Conservation (phyloP, 2,113 vertebrate species). For the Antechinus stuartii region DNA sequence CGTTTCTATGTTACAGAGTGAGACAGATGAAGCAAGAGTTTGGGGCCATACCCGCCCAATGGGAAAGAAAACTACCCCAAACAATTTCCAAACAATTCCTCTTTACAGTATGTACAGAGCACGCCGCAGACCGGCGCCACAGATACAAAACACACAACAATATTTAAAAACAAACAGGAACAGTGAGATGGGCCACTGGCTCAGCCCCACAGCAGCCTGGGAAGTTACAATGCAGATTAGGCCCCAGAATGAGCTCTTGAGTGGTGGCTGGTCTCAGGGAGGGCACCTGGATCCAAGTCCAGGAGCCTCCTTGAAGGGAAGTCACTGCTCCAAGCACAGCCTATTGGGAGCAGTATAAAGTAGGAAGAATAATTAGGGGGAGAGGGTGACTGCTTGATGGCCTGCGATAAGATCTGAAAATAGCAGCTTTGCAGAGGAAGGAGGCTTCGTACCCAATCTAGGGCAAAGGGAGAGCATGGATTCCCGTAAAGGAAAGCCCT, state of each 20-base stretch:
- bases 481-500: conserved; percentile 27
- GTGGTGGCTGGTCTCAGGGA: conserved; percentile 40
- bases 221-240: conserved; percentile 47
- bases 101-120: conserved; percentile 98
- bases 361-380: not conserved
- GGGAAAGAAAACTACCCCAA: conserved; percentile 82
- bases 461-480: conserved; percentile 44
- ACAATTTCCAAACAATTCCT: conserved; percentile 93
- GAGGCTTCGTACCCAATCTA: conserved; percentile 32
- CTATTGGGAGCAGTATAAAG: not conserved
- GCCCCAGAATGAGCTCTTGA: conserved; percentile 32
- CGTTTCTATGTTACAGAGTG: conserved; percentile 63
- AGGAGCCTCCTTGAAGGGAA: not conserved
- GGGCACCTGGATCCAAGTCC: conserved; percentile 2
- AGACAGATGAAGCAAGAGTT: conserved; percentile 53
- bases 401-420: conserved; percentile 35
- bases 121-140: conserved; percentile 73
- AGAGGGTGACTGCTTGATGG: conserved; percentile 12
- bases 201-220: conserved; percentile 48
- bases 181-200: conserved; percentile 49
- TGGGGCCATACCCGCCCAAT: conserved; percentile 9
- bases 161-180: conserved; percentile 73
- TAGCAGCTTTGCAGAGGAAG: not conserved
- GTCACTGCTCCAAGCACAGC: conserved; percentile 33
- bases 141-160: conserved; percentile 73